These are phyloP conservation scores for Drosophila biarmipes DNA, from an alignment of 1,140 invertebrate genomes.

Conservation along the genomic window DNA sequence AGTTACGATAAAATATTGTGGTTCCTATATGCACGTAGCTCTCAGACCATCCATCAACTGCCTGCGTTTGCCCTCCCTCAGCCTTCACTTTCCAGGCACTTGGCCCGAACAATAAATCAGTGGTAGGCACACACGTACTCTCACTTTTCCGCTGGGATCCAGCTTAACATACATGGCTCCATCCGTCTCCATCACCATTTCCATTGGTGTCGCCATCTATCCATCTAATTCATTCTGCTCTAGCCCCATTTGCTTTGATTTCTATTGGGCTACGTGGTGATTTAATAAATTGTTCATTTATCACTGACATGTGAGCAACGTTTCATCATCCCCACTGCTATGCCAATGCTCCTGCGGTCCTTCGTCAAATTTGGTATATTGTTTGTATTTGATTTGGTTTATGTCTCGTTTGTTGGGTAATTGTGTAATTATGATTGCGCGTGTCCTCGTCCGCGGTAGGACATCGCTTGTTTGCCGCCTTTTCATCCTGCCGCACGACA, in stretches of 20 bases:
- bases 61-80: not conserved
- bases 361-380: slow-evolving; percentile 52
- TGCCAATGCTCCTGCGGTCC: slow-evolving; percentile 1
- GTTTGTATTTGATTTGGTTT: slow-evolving; percentile 47
- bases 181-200: slow-evolving; percentile 41
- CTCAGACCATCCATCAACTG: slow-evolving; percentile 23
- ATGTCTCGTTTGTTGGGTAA: slow-evolving; percentile 28
- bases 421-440: slow-evolving; percentile 68
- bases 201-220: slow-evolving; percentile 40
- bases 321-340: slow-evolving; percentile 29
- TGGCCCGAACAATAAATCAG: slow-evolving; percentile 58
- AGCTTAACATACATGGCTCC: slow-evolving; percentile 6
- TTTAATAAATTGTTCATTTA: slow-evolving; percentile 77
- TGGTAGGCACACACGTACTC: slow-evolving; percentile 32
- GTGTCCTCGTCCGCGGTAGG: slow-evolving; percentile 34
- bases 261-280: slow-evolving; percentile 65
- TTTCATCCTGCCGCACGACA: slow-evolving; percentile 8
- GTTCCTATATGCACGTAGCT: slow-evolving; percentile 15
- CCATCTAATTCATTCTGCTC: slow-evolving; percentile 54
- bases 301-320: slow-evolving; percentile 66
- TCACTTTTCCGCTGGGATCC: slow-evolving; percentile 13
- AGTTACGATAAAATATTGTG: not conserved
- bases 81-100: slow-evolving; percentile 49
- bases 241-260: slow-evolving; percentile 59
- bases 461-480: slow-evolving; percentile 20